Percentiles rank a stretch among this genome's conserved stretches.
Conservation (phyloP, 2,797 vertebrate species). For the Bradypodion ventrale region DNA sequence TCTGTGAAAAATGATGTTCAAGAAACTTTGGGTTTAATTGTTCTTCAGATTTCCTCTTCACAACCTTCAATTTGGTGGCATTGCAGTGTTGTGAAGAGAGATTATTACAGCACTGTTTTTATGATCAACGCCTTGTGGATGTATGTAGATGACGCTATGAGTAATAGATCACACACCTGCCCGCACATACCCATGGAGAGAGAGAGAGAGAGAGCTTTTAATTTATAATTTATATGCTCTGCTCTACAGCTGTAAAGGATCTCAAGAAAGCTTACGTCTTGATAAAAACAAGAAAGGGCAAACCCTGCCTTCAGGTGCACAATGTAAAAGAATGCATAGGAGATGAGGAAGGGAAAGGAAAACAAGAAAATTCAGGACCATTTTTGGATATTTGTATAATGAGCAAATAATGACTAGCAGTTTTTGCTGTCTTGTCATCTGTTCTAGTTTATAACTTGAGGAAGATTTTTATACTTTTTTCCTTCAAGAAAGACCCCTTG, state of each 20-base stretch:
- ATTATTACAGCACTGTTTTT: not conserved
- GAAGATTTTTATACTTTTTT: too few relatives aligned
- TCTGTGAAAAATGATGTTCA: not conserved
- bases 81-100: accelerated
- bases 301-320: not conserved
- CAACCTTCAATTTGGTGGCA: not conserved
- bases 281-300: not conserved
- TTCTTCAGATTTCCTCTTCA: not conserved
- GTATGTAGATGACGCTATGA: not conserved
- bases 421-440: not conserved
- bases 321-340: not conserved
- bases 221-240: not conserved
- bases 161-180: not conserved
- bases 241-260: not conserved
- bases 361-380: not conserved
- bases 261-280: not conserved
- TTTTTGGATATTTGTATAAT: not conserved
- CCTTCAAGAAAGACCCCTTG: too few relatives aligned
- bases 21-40: not conserved
- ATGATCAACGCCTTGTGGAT: not conserved
- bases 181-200: too few relatives aligned
- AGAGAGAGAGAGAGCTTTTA: not conserved
- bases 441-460: not conserved
- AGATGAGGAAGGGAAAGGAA: not conserved
- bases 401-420: too few relatives aligned